These are phyloP conservation scores for Trichonephila clavipes DNA, from an alignment of 1,140 invertebrate genomes.

Conservation along the genomic window DNA sequence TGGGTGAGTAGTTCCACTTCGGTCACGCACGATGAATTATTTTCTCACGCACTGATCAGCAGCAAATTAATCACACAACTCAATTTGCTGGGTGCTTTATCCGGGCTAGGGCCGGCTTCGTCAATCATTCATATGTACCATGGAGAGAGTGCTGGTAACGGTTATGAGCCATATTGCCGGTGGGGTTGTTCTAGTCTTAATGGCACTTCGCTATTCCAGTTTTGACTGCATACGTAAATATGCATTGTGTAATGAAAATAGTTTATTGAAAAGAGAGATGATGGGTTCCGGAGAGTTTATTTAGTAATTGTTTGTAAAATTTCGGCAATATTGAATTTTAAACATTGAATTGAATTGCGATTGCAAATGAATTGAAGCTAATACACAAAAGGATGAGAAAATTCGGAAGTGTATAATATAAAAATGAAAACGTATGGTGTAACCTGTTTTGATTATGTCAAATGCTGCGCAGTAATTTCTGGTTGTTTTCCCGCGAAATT, in stretches of 20 bases:
- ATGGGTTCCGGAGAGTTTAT: background rate
- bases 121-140: background rate
- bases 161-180: background rate
- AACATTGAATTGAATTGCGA: background rate
- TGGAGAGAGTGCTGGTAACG: background rate
- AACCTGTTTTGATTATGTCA: too few relatives aligned
- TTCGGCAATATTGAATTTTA: background rate
- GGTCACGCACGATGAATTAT: constrained; percentile 48
- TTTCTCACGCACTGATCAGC: constrained; percentile 50
- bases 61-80: constrained; percentile 55
- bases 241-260: background rate
- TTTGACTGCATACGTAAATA: background rate
- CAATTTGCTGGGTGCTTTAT: background rate
- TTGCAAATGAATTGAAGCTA: background rate
- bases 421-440: too few relatives aligned
- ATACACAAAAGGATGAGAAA: background rate
- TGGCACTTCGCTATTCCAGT: background rate
- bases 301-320: background rate
- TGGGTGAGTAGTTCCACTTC: constrained; percentile 52
- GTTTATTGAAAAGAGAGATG: background rate
- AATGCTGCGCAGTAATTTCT: too few relatives aligned
- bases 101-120: background rate
- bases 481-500: too few relatives aligned
- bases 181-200: background rate
- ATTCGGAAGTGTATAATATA: too few relatives aligned